Conservation (phyloP, 2,113 vertebrate genomes). For the Apteryx owenii region DNA sequence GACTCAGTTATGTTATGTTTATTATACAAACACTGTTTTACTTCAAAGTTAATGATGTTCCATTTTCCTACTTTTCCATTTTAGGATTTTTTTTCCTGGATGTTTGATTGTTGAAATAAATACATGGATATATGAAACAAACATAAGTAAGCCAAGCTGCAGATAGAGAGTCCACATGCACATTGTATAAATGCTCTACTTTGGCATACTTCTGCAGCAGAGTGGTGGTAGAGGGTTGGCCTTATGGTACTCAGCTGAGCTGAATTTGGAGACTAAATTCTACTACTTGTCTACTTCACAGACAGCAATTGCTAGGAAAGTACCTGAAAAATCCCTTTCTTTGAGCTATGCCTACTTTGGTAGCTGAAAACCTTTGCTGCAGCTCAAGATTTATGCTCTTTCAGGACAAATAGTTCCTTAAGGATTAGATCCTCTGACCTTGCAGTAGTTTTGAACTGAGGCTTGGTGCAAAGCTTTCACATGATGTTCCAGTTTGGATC, state of each 20-base stretch:
- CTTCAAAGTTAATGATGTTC: constrained; percentile 3
- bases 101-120: not conserved
- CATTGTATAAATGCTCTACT: not conserved
- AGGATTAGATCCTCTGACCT: not conserved
- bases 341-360: not conserved
- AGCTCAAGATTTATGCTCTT: not conserved
- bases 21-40: constrained; percentile 9
- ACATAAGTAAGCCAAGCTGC: not conserved
- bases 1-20: not conserved
- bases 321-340: not conserved
- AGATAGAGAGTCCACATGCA: not conserved
- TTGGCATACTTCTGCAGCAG: not conserved
- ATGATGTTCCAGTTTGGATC: not conserved
- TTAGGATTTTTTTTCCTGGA: not conserved
- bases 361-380: not conserved
- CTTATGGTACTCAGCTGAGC: not conserved
- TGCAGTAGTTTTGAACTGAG: not conserved
- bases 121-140: not conserved
- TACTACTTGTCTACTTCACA: not conserved
- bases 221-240: not conserved
- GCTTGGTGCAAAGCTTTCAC: not conserved
- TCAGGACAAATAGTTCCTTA: not conserved
- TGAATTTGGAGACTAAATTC: not conserved
- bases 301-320: not conserved
- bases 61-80: not conserved